Evolutionary conservation across 2,113 vertebrate species (phyloP).

Genomic region (Cyprinodon brontotheroides): DNA sequence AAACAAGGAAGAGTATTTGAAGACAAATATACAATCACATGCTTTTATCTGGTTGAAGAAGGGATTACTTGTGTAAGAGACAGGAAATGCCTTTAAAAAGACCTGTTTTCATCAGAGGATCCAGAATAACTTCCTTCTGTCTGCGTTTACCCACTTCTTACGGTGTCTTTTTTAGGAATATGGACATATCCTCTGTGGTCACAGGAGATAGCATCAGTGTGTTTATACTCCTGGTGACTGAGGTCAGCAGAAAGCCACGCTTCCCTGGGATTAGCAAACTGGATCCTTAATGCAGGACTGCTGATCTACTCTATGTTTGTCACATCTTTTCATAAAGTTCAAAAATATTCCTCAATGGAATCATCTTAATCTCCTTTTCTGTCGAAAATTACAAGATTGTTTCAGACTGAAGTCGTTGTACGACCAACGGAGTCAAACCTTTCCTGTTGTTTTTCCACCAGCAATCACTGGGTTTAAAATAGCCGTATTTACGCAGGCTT

Average conservation of each 20-base stretch:
- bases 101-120: neutral
- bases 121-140: neutral
- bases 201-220: slow-evolving; percentile 18
- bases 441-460: slow-evolving; percentile 70
- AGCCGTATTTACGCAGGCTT: slow-evolving; percentile 61
- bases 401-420: slow-evolving; percentile 32
- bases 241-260: slow-evolving; percentile 25
- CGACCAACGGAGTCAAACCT: slow-evolving; percentile 39
- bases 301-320: slow-evolving; percentile 22
- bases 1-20: neutral
- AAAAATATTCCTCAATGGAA: slow-evolving; percentile 16
- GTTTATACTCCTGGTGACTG: slow-evolving; percentile 29
- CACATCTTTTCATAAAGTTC: neutral
- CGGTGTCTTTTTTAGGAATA: slow-evolving; percentile 2
- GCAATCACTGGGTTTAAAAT: slow-evolving; percentile 60
- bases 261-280: slow-evolving; percentile 23
- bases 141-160: neutral
- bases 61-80: neutral
- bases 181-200: slow-evolving; percentile 22
- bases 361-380: neutral
- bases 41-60: neutral
- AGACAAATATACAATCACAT: neutral
- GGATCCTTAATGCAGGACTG: neutral
- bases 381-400: slow-evolving; percentile 1
- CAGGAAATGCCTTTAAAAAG: neutral